Base-by-base conservation (phyloP, 2,797 vertebrate genomes). In the Macrochelys suwanniensis region DNA sequence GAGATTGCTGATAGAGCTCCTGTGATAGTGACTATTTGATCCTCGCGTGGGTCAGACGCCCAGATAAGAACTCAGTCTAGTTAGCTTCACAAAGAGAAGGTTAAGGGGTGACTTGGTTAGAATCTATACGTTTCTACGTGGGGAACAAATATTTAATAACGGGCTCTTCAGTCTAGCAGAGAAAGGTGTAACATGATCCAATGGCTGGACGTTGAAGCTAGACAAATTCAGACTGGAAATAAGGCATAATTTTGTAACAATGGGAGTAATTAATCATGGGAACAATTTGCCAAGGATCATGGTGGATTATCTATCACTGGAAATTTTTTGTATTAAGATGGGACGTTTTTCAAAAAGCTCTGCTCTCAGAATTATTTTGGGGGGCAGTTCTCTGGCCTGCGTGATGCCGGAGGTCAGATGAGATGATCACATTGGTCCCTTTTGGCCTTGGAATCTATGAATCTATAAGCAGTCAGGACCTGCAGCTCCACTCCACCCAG, bases 401-500 rank as follows among this genome's bases (percentile, higher is more conserved):
- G 19, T 6, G 37, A 71, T 71, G 21, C n/a, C 23, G 65, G 10
- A 25, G 65, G 37, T 23, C 65, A 71, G 65, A 71, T 21, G 10
- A 37, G 17, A 68, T 9, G n/a, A 68, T 37, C n/a, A 11, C 9
- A n/a, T 8, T 37, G 9, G 61, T n/a, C 8, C 33, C 61, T 19
- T 65, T 13, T 65, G 33, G 7, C 33, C 16, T 68, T 68, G 65
- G n/a, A 68, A 68, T 65, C 33, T n/a, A 19, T n/a, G 33, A 65
- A 2, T 68, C 61, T 68, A n/a, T 21, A 68, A 68, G n/a, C n/a
- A 53, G 37, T 0, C 8, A 56, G 61, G 54, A 50, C 45, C 16
- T 42, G 49, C 45, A 21, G n/a, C 76, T 87, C 23, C 79, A 59
- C 57, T 80, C 89, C 85, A 88, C 45, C 16, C 28, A 47, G 19